Conservation (phyloP, 2,888 invertebrate species). For the Machimus rusticus region DNA sequence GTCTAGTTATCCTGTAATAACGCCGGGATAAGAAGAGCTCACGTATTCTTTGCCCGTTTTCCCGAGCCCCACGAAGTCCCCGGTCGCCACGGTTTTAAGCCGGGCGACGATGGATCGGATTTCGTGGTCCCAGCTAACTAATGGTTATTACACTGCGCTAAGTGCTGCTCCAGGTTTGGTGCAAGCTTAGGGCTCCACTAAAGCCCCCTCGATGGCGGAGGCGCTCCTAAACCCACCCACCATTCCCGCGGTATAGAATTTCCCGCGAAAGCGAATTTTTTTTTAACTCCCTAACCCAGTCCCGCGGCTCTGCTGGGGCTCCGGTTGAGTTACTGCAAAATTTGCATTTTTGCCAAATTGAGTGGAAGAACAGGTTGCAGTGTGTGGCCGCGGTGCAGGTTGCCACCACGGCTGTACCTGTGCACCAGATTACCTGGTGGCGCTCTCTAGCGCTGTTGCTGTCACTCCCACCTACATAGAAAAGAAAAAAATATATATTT, state of each 20-base stretch:
- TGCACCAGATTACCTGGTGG: not conserved
- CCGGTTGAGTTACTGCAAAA: constrained; percentile 44
- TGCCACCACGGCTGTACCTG: not conserved
- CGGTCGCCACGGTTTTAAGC: not conserved
- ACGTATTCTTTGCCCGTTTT: not conserved
- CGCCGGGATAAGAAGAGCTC: not conserved
- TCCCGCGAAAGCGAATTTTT: constrained; percentile 33
- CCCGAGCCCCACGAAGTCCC: not conserved
- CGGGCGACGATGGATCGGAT: constrained; percentile 22
- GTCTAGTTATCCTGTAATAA: constrained; percentile 13
- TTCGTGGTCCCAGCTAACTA: constrained; percentile 28
- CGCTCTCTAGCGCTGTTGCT: not conserved
- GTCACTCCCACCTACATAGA: not conserved
- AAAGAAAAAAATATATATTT: no score
- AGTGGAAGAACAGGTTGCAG: constrained; percentile 36
- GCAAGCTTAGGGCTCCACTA: not conserved
- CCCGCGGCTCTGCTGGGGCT: not conserved
- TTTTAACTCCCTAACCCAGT: not conserved
- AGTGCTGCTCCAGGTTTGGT: constrained; percentile 12
- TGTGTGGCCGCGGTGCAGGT: not conserved
- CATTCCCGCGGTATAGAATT: not conserved
- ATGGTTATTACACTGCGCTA: constrained; percentile 36
- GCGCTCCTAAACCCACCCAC: not conserved
- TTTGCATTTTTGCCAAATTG: constrained; percentile 45
- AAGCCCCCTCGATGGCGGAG: not conserved